Percentiles rank a stretch among this genome's conserved stretches.
Conservation (phyloP, 1,140 invertebrate genomes). For the Scaptomyza montana region DNA sequence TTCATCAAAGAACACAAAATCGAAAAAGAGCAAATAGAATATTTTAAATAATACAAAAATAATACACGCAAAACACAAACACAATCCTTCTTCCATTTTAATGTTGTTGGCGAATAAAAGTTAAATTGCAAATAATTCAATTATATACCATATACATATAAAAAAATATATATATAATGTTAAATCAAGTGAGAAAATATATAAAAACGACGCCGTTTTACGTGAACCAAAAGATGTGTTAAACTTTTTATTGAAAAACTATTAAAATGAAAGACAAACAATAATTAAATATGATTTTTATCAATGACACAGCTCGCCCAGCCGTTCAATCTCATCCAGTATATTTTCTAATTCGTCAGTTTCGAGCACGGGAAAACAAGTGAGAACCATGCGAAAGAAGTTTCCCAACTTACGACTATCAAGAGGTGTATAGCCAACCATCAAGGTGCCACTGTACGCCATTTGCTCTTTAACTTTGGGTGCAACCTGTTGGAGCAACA, state of each 20-base stretch:
- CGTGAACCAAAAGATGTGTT: slow-evolving; percentile 45
- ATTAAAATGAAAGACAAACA: background rate
- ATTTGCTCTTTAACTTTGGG: slow-evolving; percentile 93
- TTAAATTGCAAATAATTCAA: slow-evolving; percentile 67
- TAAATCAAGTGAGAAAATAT: slow-evolving; percentile 73
- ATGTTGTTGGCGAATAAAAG: slow-evolving; percentile 76
- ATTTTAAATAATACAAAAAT: slow-evolving; percentile 60
- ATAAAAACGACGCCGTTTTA: slow-evolving; percentile 72
- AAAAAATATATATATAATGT: slow-evolving; percentile 54
- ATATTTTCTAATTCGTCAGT: slow-evolving; percentile 66
- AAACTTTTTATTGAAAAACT: slow-evolving; percentile 1
- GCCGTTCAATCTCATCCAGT: slow-evolving; percentile 74
- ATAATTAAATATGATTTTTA: slow-evolving; percentile 9
- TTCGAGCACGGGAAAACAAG: slow-evolving; percentile 88
- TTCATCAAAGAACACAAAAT: slow-evolving; percentile 40
- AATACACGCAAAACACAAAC: slow-evolving; percentile 37
- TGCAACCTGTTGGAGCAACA: slow-evolving; percentile 87
- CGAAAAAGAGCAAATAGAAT: slow-evolving; percentile 70
- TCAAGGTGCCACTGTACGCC: slow-evolving; percentile 89
- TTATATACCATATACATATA: slow-evolving; percentile 33
- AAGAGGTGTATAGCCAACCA: slow-evolving; percentile 94
- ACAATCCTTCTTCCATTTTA: slow-evolving; percentile 81
- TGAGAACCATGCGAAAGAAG: slow-evolving; percentile 95
- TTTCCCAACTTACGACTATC: slow-evolving; percentile 88
- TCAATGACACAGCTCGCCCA: slow-evolving; percentile 61